These are phyloP conservation scores for Piezodorus guildinii DNA, from an alignment of 1,140 invertebrate species.

Conservation along the genomic window DNA sequence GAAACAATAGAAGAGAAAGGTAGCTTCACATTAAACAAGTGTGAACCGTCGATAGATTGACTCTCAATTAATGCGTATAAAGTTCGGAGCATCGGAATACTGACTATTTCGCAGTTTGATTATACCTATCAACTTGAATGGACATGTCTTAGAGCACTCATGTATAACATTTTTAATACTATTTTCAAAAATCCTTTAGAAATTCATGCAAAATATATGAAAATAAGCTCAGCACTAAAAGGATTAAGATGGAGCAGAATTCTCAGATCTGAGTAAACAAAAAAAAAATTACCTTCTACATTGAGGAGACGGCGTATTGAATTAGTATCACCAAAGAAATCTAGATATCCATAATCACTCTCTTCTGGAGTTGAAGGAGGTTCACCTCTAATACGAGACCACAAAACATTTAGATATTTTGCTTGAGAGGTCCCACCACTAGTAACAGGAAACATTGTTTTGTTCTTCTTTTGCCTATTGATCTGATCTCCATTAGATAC, in stretches of 20 bases:
- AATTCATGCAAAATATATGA: background rate
- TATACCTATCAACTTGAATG: too few species aligned
- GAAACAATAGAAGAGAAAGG: too few species aligned
- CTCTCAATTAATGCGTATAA: too few species aligned
- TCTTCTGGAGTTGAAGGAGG: slow-evolving; percentile 5
- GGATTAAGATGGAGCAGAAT: too few species aligned
- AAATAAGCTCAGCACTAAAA: slow-evolving; percentile 7
- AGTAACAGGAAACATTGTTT: slow-evolving; percentile 26
- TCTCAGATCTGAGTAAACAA: background rate
- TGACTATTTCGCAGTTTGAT: too few species aligned
- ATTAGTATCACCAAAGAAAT: slow-evolving; percentile 27
- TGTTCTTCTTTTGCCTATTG: slow-evolving; percentile 8
- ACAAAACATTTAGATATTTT: slow-evolving; percentile 24
- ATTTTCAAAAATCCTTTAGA: too few species aligned
- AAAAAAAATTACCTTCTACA: slow-evolving; percentile 23
- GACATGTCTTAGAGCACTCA: too few species aligned
- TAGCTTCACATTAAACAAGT: too few species aligned
- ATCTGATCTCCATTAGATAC: background rate
- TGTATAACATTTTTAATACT: too few species aligned
- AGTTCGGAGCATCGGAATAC: too few species aligned
- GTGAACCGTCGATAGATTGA: too few species aligned
- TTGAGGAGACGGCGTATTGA: slow-evolving; percentile 24
- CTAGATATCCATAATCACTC: slow-evolving; percentile 23
- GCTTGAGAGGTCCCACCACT: slow-evolving; percentile 16
- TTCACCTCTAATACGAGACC: background rate